Conservation (phyloP, 2,797 vertebrate genomes). For the Acomys russatus region DNA sequence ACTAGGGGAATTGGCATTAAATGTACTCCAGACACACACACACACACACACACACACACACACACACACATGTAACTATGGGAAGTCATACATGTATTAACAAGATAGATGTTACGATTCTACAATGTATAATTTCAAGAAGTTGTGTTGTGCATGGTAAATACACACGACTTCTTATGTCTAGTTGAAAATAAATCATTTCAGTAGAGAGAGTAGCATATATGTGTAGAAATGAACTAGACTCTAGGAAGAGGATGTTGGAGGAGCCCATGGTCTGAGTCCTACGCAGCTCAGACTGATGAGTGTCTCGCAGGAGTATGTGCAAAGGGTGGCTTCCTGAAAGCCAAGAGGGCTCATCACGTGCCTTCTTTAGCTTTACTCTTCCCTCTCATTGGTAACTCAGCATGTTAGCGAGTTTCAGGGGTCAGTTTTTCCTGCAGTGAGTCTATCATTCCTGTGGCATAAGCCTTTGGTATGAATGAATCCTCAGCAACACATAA, state of each 20-base stretch:
- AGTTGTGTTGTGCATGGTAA: too few species aligned
- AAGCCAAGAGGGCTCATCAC: neutral
- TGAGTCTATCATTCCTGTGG: conserved; percentile 33
- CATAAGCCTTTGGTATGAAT: conserved; percentile 45
- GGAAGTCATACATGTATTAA: neutral
- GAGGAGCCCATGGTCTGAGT: neutral
- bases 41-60: neutral
- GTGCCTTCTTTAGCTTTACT: conserved; percentile 56
- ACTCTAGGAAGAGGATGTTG: neutral
- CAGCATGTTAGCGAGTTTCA: conserved; percentile 31
- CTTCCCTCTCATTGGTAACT: neutral
- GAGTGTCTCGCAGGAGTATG: neutral
- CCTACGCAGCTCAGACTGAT: neutral
- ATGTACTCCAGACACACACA: neutral
- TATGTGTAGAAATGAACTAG: neutral
- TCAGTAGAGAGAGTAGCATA: neutral
- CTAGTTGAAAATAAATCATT: neutral
- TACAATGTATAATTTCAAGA: neutral
- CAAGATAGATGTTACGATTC: neutral
- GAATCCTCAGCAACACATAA: conserved; percentile 32
- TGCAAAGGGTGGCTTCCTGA: neutral
- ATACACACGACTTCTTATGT: neutral
- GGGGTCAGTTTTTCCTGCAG: conserved; percentile 19
- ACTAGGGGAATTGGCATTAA: neutral
- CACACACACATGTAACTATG: neutral